Base-by-base conservation (phyloP, 2,797 vertebrate species). In the Calcarius lapponicus region DNA sequence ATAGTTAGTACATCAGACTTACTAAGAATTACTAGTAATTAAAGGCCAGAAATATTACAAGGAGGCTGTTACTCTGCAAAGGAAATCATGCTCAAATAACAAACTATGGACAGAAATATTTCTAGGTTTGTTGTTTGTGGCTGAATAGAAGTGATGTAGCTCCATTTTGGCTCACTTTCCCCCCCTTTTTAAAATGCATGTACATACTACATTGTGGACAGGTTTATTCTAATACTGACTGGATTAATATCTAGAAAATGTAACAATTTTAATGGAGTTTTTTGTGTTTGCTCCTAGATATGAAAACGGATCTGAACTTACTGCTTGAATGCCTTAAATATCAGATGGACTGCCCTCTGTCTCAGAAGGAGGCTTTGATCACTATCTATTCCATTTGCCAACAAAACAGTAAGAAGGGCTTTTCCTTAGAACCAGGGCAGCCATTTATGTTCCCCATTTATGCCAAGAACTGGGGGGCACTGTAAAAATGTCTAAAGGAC, bases 251-350 rank as follows among this genome's bases (percentile, higher is more conserved):
- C 85, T 82, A 73, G 51, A 74, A 96, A 80, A 72, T 10, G 17
- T 21, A 86, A 38, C 8, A 6, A 8, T 75, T 87, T 83, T 8
- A 57, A 51, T 89, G 4, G 50, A 86, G 48, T 12, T 65, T 88
- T 97, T 71, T 95, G 75, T 91, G 31, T 92, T 92, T 91, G 9
- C 72, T 97, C 36, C 70, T 97, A 99, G 99, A 98, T 86, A 94
- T 97, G 90, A 99, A 98, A 98, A 99, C 99, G 86, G 99, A 99
- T 95, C 97, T 99, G 90, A 98, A 97, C 80, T 98, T 99, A 96
- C 95, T 99, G 67, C 98, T 99, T 9, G 98, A 99, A 92, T 99
- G 99, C 97, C 97, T 99, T 62, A 99, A 99, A 92, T 98, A 98
- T 94, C 99, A 99, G 97, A 99, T 99, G 99, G 98, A 98, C 97